A percentile compares a stretch with the other conserved stretches of the same genome.
phyloP scores from a whole-genome alignment of 2,888 invertebrate genomes.

The Cacoxenus indagator region DNA sequence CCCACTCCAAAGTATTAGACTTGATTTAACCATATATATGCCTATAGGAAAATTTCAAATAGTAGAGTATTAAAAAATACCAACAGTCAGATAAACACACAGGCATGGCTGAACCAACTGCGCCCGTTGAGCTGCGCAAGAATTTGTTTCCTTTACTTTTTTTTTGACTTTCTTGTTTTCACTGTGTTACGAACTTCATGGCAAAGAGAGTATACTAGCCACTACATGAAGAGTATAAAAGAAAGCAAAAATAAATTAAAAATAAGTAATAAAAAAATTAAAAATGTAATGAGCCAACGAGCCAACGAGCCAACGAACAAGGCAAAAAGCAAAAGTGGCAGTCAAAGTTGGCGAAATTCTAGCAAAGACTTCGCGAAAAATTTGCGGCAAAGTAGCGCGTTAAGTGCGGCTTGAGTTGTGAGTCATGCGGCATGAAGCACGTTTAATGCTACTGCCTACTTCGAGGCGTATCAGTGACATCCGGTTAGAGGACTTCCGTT shows the following conservation, averaged over 20 bases:
- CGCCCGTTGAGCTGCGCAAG: no score
- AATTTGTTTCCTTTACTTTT: no score
- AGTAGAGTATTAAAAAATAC: no score
- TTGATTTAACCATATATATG: no score
- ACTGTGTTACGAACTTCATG: no score
- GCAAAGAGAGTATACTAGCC: conserved; percentile 29
- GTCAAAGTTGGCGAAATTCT: background rate
- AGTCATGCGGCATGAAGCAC: background rate
- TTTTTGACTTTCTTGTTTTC: no score
- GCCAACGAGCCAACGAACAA: background rate
- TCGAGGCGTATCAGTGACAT: background rate
- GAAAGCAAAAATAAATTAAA: conserved; percentile 18
- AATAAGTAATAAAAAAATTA: background rate
- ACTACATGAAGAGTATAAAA: conserved; percentile 32
- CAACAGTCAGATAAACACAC: no score
- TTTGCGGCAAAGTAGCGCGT: background rate
- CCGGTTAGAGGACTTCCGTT: background rate
- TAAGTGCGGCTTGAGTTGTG: conserved; percentile 1
- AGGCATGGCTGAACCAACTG: no score
- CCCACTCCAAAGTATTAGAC: no score
- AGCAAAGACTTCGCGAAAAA: background rate
- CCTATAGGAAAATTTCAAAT: no score
- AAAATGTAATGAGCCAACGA: no score
- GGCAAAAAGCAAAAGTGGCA: background rate
- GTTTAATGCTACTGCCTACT: background rate